Percentiles rank a stretch among this genome's conserved stretches.
These are phyloP conservation scores for Muntiacus reevesi DNA, from an alignment of 2,113 vertebrate genomes.

Conservation along the genomic window DNA sequence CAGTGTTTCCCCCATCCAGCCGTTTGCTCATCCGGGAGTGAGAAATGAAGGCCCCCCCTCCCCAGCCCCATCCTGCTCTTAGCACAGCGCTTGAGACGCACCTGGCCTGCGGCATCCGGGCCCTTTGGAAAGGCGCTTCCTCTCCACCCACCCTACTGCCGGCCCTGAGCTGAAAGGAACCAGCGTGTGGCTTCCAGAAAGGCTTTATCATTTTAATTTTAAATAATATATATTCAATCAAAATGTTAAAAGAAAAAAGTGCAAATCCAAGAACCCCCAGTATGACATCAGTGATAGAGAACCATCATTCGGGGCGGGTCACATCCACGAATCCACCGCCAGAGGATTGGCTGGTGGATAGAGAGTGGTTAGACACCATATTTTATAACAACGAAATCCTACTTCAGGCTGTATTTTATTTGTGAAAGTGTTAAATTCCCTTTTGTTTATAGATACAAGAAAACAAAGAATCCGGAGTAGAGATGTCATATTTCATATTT, in stretches of 20 bases:
- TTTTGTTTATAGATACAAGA: neutral
- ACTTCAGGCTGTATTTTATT: neutral
- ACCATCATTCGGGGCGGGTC: accelerated
- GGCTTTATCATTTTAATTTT: neutral
- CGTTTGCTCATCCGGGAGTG: neutral
- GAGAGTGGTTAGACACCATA: accelerated
- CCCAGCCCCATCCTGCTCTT: neutral
- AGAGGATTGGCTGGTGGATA: too few species aligned
- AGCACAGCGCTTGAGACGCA: neutral
- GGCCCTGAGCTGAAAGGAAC: accelerated
- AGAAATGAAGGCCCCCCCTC: neutral
- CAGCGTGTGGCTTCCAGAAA: neutral
- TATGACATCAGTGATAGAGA: accelerated
- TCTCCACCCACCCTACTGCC: neutral
- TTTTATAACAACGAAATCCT: neutral
- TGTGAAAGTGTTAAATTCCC: neutral
- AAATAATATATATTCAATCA: neutral
- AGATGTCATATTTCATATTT: neutral
- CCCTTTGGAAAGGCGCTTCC: accelerated
- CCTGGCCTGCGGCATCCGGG: accelerated
- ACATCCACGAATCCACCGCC: accelerated
- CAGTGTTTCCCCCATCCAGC: accelerated
- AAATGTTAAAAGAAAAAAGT: neutral
- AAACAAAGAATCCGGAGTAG: neutral
- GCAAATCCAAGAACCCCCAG: too few species aligned